Evolutionary conservation across 2,888 invertebrate species (phyloP), one percentile per base, ranked within the genome.

Genomic region (Camptogramma bilineatum): DNA sequence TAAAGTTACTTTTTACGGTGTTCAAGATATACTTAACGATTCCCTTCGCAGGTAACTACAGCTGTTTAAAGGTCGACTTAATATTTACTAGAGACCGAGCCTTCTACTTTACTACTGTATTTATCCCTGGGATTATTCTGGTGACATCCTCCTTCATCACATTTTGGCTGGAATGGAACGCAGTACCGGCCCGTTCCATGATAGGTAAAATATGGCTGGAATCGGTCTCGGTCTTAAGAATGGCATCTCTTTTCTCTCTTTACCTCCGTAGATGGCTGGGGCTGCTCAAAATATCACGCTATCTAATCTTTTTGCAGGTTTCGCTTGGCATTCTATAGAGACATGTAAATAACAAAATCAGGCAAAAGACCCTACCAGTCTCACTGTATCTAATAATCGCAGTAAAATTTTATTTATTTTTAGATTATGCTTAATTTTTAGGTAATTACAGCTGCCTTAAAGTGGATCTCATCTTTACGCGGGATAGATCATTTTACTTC

Each of bases 371-470:
- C 73, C 77, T 71, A 74, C 75, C 63, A 74, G 68, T 76, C 77
- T 76, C 79, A 82, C 81, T 71, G 64, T 62, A 56, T 34, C 47
- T 71, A 78, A 77, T 68, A 50, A 72, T 69, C 70, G 71, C 79
- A 76, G 64, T 73, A 68, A 71, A 60, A 59, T 73, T 75, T 80
- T 78, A 75, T 78, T 86, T 83, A 81, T 87, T 86, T 85, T 82
- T 90, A 87, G 86, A 86, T 78, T 69, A 69, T 91, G 91, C 91
- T 91, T 92, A 78, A 82, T 90, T 93, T 91, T 86, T 94, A 98
- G 98, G 98, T 94, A 98, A 98, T 95, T 98, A 98, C 96, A 98
- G 98, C 95, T 98, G 98, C 94, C 95, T 98, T 84, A 96, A 96
- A 94, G 98, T 98, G 93, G 97, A 97, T 93, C 95, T 98, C 88